These are phyloP conservation scores for Stenodema calcarata DNA, from an alignment of 2,888 invertebrate species.

Conservation along the genomic window DNA sequence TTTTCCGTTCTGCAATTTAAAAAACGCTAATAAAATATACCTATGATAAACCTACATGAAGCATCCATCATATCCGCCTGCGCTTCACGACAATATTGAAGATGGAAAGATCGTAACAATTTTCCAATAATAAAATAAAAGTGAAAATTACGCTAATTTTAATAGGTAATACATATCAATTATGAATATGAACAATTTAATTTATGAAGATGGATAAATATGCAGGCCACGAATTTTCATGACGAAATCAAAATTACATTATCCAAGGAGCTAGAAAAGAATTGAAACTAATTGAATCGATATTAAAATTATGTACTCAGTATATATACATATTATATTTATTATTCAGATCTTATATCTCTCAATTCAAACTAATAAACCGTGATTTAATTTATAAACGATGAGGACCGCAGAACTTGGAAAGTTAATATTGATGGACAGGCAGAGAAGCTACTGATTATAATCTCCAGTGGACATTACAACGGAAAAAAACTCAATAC, in stretches of 20 bases:
- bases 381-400: neutral
- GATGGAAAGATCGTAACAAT: neutral
- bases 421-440: neutral
- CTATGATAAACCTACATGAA: neutral
- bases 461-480: neutral
- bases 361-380: conserved; percentile 53
- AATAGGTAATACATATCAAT: neutral
- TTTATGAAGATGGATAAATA: neutral
- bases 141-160: neutral
- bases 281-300: conserved; percentile 19
- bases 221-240: neutral
- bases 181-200: neutral
- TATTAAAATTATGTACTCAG: conserved; percentile 23
- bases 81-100: neutral
- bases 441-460: neutral
- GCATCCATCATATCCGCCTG: neutral
- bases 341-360: conserved; percentile 55
- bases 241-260: neutral
- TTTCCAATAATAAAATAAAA: neutral
- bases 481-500: neutral
- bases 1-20: neutral
- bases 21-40: neutral
- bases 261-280: conserved; percentile 1
- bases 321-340: conserved; percentile 51
- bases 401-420: neutral